Conservation (phyloP, 2,888 invertebrate species). For the Torymus texanus region DNA sequence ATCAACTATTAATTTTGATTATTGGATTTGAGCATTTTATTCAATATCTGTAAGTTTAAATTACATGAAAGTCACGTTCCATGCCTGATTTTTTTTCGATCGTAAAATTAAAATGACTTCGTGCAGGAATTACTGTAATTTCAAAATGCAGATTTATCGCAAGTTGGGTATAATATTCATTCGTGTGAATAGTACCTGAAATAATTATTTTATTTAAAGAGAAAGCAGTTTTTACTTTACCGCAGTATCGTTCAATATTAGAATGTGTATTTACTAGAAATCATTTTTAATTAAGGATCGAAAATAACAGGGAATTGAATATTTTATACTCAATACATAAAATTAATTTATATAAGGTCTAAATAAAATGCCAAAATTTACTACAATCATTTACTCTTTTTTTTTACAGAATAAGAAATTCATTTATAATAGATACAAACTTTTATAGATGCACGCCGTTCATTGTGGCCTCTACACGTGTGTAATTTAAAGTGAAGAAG, state of each 20-base stretch:
- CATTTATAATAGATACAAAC: no score
- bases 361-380: no score
- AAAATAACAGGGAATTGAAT: not conserved
- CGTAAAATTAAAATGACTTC: constrained; percentile 1
- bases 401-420: no score
- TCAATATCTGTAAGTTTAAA: no score
- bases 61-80: no score
- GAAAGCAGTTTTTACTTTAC: constrained; percentile 29
- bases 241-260: constrained; percentile 13
- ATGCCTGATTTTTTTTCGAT: not conserved
- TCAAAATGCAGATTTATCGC: constrained; percentile 7
- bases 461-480: no score
- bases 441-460: no score
- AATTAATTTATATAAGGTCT: no score
- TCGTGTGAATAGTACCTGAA: constrained; percentile 1
- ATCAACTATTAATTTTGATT: no score
- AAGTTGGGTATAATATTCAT: not conserved
- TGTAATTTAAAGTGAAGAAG: no score
- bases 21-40: no score
- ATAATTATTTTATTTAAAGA: constrained; percentile 41
- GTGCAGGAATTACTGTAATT: constrained; percentile 8
- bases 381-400: no score
- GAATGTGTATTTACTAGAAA: not conserved
- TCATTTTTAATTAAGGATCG: not conserved
- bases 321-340: not conserved